phyloP scores from a whole-genome alignment of 2,888 invertebrate genomes.

The Ectemnius cavifrons region DNA sequence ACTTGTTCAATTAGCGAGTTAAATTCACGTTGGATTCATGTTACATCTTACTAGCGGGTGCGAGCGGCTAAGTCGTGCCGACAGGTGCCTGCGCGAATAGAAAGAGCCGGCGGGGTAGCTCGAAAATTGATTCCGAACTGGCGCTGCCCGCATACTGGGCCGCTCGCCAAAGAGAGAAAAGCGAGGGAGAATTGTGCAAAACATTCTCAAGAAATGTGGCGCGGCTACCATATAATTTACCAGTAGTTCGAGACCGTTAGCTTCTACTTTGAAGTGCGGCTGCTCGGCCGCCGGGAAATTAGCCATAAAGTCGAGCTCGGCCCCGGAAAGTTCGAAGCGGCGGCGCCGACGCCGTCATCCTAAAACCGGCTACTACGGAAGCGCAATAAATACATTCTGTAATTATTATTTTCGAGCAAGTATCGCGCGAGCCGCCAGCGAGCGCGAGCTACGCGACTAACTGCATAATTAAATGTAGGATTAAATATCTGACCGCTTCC shows the following conservation, averaged over 20 bases:
- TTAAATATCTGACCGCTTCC: slow-evolving; percentile 8
- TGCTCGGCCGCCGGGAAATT: slow-evolving; percentile 50
- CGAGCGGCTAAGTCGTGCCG: too few species aligned
- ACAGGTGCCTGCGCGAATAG: too few species aligned
- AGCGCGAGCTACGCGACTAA: slow-evolving; percentile 1
- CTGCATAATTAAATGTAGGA: slow-evolving; percentile 37
- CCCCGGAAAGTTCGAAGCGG: too few species aligned
- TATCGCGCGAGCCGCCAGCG: slow-evolving; percentile 18
- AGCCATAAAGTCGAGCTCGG: slow-evolving; percentile 42
- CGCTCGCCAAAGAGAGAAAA: slow-evolving; percentile 24
- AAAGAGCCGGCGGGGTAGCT: too few species aligned
- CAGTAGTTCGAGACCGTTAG: slow-evolving; percentile 57
- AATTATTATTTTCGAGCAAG: slow-evolving; percentile 59
- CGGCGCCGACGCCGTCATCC: slow-evolving; percentile 9
- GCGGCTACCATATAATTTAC: slow-evolving; percentile 54
- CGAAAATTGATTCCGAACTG: too few species aligned
- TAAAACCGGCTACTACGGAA: slow-evolving; percentile 45
- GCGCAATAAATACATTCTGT: slow-evolving; percentile 52
- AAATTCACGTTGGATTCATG: too few species aligned
- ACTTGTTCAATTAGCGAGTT: too few species aligned
- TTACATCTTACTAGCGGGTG: too few species aligned
- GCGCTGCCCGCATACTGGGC: too few species aligned
- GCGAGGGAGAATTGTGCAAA: slow-evolving; percentile 33
- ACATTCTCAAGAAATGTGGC: slow-evolving; percentile 39
- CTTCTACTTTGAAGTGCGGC: slow-evolving; percentile 57